A percentile compares a stretch with the other conserved stretches of the same genome.
These are phyloP conservation scores for Chymomyza procnemis DNA, from an alignment of 2,888 invertebrate genomes.

Conservation along the genomic window DNA sequence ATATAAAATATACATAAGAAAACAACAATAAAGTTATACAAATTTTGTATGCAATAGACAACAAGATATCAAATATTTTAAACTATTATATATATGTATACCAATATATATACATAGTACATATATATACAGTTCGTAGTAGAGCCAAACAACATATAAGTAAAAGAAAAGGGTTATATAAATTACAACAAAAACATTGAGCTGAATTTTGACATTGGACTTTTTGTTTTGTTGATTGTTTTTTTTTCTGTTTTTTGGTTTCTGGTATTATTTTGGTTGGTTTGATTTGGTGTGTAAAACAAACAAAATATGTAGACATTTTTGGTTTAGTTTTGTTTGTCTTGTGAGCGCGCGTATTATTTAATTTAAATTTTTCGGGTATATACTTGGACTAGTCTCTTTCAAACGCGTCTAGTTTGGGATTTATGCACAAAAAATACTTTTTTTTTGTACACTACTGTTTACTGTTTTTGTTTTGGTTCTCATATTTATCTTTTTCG, in stretches of 20 bases:
- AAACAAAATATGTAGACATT: conserved; percentile 54
- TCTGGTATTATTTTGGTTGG: conserved; percentile 33
- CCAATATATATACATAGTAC: conserved; percentile 10
- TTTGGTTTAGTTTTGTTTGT: conserved; percentile 46
- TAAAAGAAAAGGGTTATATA: conserved; percentile 35
- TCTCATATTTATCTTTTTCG: conserved; percentile 78
- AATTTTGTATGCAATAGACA: conserved; percentile 65
- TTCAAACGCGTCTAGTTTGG: neutral
- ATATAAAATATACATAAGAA: conserved; percentile 39
- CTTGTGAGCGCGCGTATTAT: conserved; percentile 60
- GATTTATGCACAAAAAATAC: neutral
- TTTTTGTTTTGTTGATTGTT: neutral
- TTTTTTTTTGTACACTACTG: conserved; percentile 21
- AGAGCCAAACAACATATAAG: conserved; percentile 29
- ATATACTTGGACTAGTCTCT: conserved; percentile 9
- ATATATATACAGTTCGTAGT: conserved; percentile 21
- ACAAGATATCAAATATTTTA: conserved; percentile 65
- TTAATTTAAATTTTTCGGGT: conserved; percentile 44
- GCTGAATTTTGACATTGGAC: neutral
- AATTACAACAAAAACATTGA: conserved; percentile 21
- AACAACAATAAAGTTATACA: conserved; percentile 52
- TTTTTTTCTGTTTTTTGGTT: too few relatives aligned
- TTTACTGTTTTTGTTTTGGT: conserved; percentile 66
- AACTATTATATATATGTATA: conserved; percentile 35
- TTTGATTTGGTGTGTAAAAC: conserved; percentile 45